phyloP scores from a whole-genome alignment of 1,140 invertebrate genomes.

The Stegodyphus dumicola region DNA sequence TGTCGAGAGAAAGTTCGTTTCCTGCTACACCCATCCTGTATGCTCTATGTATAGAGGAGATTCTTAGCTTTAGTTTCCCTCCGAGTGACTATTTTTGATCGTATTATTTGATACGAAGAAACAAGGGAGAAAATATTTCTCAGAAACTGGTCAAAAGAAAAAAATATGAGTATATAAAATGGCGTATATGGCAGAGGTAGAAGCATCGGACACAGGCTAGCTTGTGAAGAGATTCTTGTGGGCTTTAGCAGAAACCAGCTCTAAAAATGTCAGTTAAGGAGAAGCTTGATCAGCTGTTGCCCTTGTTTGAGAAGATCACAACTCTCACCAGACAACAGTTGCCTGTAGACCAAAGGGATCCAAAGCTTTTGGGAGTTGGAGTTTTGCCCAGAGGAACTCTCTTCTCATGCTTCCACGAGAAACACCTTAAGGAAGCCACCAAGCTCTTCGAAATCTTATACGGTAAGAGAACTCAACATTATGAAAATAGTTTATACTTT shows the following conservation, averaged over 20 bases:
- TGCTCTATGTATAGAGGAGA: not conserved
- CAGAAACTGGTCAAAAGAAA: not conserved
- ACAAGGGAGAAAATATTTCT: constrained; percentile 23
- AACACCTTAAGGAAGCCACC: constrained; percentile 63
- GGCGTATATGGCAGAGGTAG: not conserved
- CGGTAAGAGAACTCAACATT: constrained; percentile 9
- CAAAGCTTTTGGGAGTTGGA: constrained; percentile 37
- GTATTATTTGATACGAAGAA: not conserved
- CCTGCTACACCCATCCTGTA: not conserved
- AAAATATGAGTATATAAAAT: constrained; percentile 9
- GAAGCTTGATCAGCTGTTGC: constrained; percentile 43
- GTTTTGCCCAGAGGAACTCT: constrained; percentile 59
- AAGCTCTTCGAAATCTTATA: constrained; percentile 41
- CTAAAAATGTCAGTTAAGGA: constrained; percentile 50
- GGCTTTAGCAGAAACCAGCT: not conserved
- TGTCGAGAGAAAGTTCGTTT: not conserved
- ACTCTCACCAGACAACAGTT: constrained; percentile 28
- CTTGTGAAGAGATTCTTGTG: constrained; percentile 12
- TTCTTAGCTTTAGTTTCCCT: not conserved
- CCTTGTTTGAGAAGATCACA: constrained; percentile 48
- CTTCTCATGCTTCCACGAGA: constrained; percentile 66
- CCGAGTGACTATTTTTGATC: constrained; percentile 5
- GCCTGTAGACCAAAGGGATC: constrained; percentile 42
- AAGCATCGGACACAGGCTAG: constrained; percentile 15
- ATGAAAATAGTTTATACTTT: no score